Base-by-base conservation (phyloP, 2,797 vertebrate genomes). In the Onychomys torridus region DNA sequence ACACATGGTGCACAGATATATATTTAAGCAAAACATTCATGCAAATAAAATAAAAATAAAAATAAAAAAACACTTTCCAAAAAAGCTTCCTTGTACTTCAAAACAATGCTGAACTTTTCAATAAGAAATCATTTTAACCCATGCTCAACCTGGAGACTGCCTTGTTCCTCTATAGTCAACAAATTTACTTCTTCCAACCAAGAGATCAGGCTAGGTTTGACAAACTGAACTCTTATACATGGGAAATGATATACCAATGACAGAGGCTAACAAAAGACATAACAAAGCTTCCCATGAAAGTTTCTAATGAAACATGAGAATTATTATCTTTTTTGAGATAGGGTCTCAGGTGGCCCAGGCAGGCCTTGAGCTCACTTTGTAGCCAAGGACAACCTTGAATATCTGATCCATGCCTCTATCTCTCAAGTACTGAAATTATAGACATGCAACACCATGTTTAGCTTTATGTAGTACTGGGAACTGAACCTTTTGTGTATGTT, bases 131-230 rank as follows among this genome's bases (percentile, higher is more conserved):
- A 43, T 55, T 37, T 65, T 76, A 49, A 13, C 6, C 19, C 75
- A 46, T 57, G 55, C 84, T 89, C 71, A 92, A 84, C 71, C 63
- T 32, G 59, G 11, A 67, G 21, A 65, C 63, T 9, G 9, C 57
- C 78, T 89, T 11, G 46, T 67, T 91, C 37, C 65, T 65, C 23
- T 16, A 67, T 49, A n/a, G 19, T 85, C n/a, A 86, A 77, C 34
- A 19, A 61, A 40, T 84, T 63, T 40, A 78, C 43, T 78, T 89
- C 37, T n/a, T 96, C 78, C 25, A 94, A 55, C 78, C 85, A 92
- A 79, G 78, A 78, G 0, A 94, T 79, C 23, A 96, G 63, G 11
- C 73, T 89, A 65, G 90, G 93, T 89, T 94, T 96, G 5, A 77
- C 49, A 34, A 73, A 32, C 49, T 96, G 85, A 85, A 52, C 71